Evolutionary conservation across 2,113 vertebrate species (phyloP).

Genomic region (Anseranas semipalmata): DNA sequence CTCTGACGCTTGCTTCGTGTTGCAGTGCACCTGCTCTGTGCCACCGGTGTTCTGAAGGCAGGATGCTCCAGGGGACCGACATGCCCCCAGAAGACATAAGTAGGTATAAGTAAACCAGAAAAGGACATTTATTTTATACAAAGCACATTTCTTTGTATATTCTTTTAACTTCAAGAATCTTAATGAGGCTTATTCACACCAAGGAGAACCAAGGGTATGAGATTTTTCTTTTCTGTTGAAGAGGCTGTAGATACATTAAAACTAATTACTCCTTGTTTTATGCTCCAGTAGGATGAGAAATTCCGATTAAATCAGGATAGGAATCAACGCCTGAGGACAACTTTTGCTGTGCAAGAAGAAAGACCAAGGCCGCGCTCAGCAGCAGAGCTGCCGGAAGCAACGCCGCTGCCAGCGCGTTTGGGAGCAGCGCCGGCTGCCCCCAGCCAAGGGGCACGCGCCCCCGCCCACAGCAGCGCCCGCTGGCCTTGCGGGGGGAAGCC

Average conservation of each 20-base stretch:
- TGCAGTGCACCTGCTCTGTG: accelerated
- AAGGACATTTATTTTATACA: neutral
- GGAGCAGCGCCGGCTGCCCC: too few species aligned
- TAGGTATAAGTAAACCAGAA: neutral
- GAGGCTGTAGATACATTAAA: conserved; percentile 19
- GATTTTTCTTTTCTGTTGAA: neutral
- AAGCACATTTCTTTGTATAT: neutral
- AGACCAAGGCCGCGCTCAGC: neutral
- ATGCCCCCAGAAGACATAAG: accelerated
- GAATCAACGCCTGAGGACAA: neutral
- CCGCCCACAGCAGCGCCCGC: neutral
- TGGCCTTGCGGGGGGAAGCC: neutral
- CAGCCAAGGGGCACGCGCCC: accelerated
- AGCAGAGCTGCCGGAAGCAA: neutral
- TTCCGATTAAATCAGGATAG: neutral
- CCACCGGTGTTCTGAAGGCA: neutral
- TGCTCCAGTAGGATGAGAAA: conserved; percentile 56
- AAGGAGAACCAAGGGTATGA: conserved; percentile 56
- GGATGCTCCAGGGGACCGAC: neutral
- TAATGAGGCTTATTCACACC: conserved; percentile 7
- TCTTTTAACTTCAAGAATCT: neutral
- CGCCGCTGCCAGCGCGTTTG: too few species aligned
- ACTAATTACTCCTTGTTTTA: conserved; percentile 46
- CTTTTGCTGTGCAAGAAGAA: neutral
- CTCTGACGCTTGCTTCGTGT: accelerated